phyloP scores from a whole-genome alignment of 2,113 vertebrate species.

The Aplodontia rufa region DNA sequence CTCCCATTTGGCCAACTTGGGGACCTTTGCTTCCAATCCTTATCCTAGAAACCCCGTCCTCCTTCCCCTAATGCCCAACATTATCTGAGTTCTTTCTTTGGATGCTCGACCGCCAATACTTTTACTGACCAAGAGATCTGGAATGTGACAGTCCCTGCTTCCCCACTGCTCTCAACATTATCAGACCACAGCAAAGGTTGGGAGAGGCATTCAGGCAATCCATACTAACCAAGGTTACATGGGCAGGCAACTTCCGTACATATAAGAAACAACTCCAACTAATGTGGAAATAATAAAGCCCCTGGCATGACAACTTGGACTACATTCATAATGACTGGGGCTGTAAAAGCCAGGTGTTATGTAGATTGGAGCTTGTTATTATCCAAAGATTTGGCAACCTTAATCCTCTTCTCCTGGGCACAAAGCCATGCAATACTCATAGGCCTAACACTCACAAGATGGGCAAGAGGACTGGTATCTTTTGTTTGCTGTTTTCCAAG shows the following conservation, averaged over 20 bases:
- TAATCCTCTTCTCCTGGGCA: conserved; percentile 81
- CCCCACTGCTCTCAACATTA: not conserved
- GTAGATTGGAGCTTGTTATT: conserved; percentile 87
- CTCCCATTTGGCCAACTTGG: not conserved
- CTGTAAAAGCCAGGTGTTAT: conserved; percentile 88
- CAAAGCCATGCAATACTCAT: conserved; percentile 80
- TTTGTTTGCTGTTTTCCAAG: conserved; percentile 65
- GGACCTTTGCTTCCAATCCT: not conserved
- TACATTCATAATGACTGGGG: conserved; percentile 86
- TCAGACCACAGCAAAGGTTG: not conserved
- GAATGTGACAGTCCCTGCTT: not conserved
- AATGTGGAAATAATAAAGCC: conserved; percentile 83
- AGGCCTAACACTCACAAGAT: conserved; percentile 78
- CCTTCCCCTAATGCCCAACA: not conserved
- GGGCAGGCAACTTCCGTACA: conserved; percentile 47
- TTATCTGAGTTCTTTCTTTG: not conserved
- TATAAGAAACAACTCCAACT: conserved; percentile 56
- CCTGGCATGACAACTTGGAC: conserved; percentile 85
- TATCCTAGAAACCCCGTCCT: not conserved
- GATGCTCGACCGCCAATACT: not conserved
- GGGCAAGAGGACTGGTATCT: conserved; percentile 69
- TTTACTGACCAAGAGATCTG: not conserved
- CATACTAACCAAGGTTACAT: not conserved
- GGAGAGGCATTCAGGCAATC: not conserved
- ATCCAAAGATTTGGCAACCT: conserved; percentile 86